A percentile compares a stretch with the other conserved stretches of the same genome.
Evolutionary conservation across 2,888 invertebrate species (phyloP).

Genomic region (Laspeyria flexula): DNA sequence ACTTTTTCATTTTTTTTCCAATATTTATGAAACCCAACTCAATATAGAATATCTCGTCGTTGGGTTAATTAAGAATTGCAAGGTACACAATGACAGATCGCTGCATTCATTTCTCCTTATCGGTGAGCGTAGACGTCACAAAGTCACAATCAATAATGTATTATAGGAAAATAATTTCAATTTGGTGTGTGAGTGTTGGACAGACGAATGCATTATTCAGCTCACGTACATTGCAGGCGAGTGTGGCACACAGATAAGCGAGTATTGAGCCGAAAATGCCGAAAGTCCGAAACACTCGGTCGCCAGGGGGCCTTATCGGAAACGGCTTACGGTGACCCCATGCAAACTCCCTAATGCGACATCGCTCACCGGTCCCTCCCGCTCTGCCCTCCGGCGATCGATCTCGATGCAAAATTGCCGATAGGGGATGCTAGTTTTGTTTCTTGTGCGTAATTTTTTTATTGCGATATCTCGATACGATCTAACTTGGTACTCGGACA

Average conservation of each 20-base stretch:
- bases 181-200: constrained; percentile 65
- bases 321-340: constrained; percentile 85
- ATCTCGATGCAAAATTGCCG: constrained; percentile 82
- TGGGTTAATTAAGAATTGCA: too few relatives aligned
- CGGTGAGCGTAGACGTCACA: constrained; percentile 27
- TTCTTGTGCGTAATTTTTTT: constrained; percentile 74
- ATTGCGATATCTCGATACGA: constrained; percentile 60
- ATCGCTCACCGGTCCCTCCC: constrained; percentile 67
- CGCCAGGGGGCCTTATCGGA: constrained; percentile 83
- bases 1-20: too few relatives aligned
- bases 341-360: constrained; percentile 83
- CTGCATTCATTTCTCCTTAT: background rate
- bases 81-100: too few relatives aligned
- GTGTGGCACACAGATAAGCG: constrained; percentile 81
- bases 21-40: too few relatives aligned
- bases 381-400: constrained; percentile 70
- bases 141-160: constrained; percentile 61
- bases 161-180: constrained; percentile 80
- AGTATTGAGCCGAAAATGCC: constrained; percentile 67
- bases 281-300: constrained; percentile 55
- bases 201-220: constrained; percentile 75
- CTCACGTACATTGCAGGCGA: constrained; percentile 76
- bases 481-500: constrained; percentile 36
- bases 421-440: constrained; percentile 72
- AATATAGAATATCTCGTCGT: too few relatives aligned